Conservation (phyloP, 2,797 vertebrate species). For the Fistularia commersonii region DNA sequence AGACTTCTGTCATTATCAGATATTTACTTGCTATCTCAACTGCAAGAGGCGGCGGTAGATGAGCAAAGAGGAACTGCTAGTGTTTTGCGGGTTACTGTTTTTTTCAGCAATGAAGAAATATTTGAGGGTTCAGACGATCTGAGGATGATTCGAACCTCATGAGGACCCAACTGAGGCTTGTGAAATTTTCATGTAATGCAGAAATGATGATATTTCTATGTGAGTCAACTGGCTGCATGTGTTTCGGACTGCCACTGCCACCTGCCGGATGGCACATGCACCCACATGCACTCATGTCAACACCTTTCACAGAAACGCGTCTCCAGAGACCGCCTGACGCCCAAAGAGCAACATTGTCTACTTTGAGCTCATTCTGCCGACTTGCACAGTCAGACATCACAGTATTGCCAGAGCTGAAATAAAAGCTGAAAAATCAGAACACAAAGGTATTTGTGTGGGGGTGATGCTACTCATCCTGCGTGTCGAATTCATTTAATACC, state of each 20-base stretch:
- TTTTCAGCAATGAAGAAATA: no score
- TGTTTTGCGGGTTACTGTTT: neutral
- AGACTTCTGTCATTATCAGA: constrained; percentile 50
- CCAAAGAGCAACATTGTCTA: constrained; percentile 7
- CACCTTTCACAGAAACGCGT: constrained; percentile 4
- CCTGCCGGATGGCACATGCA: constrained; percentile 37
- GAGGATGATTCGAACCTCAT: no score
- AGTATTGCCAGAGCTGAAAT: constrained; percentile 7
- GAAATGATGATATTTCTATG: neutral
- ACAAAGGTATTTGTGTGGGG: constrained; percentile 9
- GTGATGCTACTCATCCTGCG: constrained; percentile 18
- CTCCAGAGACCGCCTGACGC: neutral
- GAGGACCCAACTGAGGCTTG: no score
- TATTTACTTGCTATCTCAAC: constrained; percentile 43
- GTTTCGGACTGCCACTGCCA: constrained; percentile 34
- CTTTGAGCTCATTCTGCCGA: neutral
- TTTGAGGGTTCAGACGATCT: no score
- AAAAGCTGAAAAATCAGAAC: constrained; percentile 8
- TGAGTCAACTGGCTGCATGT: neutral
- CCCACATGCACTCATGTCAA: constrained; percentile 8
- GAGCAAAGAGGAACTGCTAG: constrained; percentile 4
- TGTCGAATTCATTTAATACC: constrained; percentile 18
- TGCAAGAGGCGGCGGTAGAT: constrained; percentile 16
- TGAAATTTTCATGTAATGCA: no score
- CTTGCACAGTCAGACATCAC: neutral